Evolutionary conservation across 2,113 vertebrate genomes (phyloP).

Genomic region (Lota lota): DNA sequence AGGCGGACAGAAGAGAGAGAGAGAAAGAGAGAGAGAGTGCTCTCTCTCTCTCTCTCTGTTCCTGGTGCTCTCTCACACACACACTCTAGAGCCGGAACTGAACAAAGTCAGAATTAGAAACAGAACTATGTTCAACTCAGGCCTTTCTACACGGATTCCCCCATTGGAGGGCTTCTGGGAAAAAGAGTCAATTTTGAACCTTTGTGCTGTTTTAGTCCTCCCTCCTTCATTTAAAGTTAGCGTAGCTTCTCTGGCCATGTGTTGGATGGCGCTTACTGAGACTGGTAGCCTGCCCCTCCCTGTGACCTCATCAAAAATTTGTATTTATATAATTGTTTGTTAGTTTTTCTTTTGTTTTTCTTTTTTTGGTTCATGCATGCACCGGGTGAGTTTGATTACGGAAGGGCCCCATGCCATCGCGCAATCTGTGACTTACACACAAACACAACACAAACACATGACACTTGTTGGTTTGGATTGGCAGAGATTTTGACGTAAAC

Average conservation of each 20-base stretch:
- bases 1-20: constrained; percentile 1
- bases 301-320: constrained; percentile 79
- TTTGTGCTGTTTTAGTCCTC: constrained; percentile 47
- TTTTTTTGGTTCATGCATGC: constrained; percentile 45
- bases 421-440: constrained; percentile 70
- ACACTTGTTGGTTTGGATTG: constrained; percentile 75
- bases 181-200: constrained; percentile 43
- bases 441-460: constrained; percentile 80
- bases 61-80: constrained; percentile 76
- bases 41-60: constrained; percentile 69
- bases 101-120: constrained; percentile 82
- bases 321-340: constrained; percentile 79
- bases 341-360: constrained; percentile 44
- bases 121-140: constrained; percentile 91
- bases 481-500: constrained; percentile 77
- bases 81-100: constrained; percentile 81
- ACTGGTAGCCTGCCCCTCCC: constrained; percentile 74
- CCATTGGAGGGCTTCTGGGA: constrained; percentile 64
- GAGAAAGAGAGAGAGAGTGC: constrained; percentile 65
- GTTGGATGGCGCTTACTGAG: constrained; percentile 59
- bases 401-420: constrained; percentile 68
- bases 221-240: constrained; percentile 58
- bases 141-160: constrained; percentile 88
- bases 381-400: constrained; percentile 45
- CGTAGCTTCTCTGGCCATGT: constrained; percentile 64